Conservation (phyloP, 2,797 vertebrate species). For the Mormyrops attenuatus region DNA sequence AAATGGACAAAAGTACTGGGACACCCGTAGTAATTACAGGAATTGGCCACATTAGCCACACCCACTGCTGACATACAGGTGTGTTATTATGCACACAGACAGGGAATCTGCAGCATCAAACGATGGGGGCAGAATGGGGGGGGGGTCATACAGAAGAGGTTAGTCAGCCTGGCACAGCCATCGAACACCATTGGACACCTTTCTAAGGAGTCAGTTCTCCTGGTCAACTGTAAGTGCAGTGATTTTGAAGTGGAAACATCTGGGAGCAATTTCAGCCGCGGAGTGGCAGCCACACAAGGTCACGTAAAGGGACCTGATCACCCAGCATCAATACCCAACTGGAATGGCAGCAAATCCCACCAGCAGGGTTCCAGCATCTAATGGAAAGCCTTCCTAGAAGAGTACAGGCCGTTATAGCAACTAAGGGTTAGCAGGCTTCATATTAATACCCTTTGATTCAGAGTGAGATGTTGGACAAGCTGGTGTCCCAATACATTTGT, state of each 20-base stretch:
- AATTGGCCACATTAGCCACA: background rate
- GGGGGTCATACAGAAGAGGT: background rate
- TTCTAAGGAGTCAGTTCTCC: background rate
- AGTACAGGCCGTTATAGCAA: background rate
- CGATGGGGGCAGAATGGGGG: background rate
- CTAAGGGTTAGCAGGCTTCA: background rate
- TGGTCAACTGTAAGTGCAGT: background rate
- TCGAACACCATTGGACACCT: background rate
- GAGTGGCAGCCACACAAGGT: background rate
- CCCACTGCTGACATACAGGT: background rate
- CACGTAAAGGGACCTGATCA: background rate
- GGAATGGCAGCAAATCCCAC: background rate
- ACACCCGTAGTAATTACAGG: background rate
- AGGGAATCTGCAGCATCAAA: background rate
- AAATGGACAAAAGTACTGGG: background rate
- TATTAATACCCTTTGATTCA: background rate
- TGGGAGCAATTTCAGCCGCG: background rate
- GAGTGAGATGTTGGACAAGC: background rate
- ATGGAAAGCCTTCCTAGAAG: background rate
- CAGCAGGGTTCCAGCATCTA: background rate
- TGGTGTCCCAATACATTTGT: background rate
- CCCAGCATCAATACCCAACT: background rate
- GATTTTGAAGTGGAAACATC: background rate
- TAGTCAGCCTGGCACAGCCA: background rate
- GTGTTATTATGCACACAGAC: background rate